phyloP scores from a whole-genome alignment of 2,888 invertebrate species.

The Scelioninae gen. 2 region DNA sequence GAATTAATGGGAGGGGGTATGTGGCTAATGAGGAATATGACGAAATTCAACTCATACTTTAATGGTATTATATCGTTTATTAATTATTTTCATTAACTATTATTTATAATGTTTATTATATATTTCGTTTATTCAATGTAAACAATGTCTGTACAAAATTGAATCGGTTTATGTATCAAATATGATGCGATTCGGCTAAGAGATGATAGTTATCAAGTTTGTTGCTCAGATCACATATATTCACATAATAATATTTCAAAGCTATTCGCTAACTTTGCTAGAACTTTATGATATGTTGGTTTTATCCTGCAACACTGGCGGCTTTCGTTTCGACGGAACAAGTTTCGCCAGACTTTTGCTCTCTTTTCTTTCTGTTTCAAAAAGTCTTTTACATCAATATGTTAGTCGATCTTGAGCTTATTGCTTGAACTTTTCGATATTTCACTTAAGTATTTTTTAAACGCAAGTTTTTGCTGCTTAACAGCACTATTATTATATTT shows the following conservation, averaged over 20 bases:
- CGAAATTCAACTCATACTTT: slow-evolving; percentile 1
- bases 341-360: slow-evolving; percentile 41
- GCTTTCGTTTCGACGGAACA: slow-evolving; percentile 28
- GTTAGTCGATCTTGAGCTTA: slow-evolving; percentile 45
- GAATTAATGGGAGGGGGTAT: slow-evolving; percentile 24
- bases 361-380: slow-evolving; percentile 20
- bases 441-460: slow-evolving; percentile 1
- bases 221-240: slow-evolving; percentile 48
- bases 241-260: slow-evolving; percentile 44
- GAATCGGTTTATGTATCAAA: slow-evolving; percentile 12
- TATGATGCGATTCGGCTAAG: slow-evolving; percentile 1
- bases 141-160: slow-evolving; percentile 15
- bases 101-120: no score
- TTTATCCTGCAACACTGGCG: slow-evolving; percentile 31
- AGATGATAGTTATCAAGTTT: slow-evolving; percentile 41
- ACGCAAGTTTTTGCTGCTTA: no score
- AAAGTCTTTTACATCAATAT: slow-evolving; percentile 53
- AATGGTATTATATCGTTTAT: not conserved
- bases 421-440: slow-evolving; percentile 21
- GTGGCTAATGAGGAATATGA: slow-evolving; percentile 11
- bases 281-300: slow-evolving; percentile 54
- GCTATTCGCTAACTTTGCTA: slow-evolving; percentile 35
- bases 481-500: no score
- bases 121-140: no score
- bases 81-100: no score